Percentiles rank a stretch among this genome's conserved stretches.
Evolutionary conservation across 2,888 invertebrate species (phyloP).

Genomic region (Drosophila mercatorum): DNA sequence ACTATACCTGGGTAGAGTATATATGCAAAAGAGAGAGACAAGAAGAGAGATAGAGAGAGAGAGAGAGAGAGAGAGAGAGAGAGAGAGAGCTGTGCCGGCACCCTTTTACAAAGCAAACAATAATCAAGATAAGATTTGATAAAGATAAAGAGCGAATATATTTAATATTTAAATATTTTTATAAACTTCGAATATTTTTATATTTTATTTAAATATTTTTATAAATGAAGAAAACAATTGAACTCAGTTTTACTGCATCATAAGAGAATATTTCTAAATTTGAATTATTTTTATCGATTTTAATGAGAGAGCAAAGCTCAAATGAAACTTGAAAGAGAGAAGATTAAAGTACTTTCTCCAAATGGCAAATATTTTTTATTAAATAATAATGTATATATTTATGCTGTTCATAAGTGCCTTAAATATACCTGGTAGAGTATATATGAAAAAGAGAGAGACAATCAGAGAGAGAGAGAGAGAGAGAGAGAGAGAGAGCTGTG

Average conservation of each 20-base stretch:
- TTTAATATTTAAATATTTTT: too few species aligned
- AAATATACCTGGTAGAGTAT: constrained; percentile 1
- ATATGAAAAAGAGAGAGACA: background rate
- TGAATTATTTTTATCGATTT: background rate
- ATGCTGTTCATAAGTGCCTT: constrained; percentile 1
- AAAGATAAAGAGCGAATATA: too few species aligned
- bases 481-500: background rate
- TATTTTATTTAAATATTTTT: too few species aligned
- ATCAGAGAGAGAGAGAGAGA: background rate
- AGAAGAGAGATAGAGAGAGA: too few species aligned
- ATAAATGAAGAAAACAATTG: background rate
- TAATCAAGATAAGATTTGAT: constrained; percentile 3
- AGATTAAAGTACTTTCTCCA: background rate
- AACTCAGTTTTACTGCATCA: background rate
- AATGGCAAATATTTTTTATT: background rate
- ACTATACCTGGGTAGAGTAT: constrained; percentile 1
- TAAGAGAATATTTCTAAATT: background rate
- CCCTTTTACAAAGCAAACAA: constrained; percentile 64
- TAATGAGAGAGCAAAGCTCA: background rate
- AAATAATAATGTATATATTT: constrained; percentile 15
- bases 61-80: background rate
- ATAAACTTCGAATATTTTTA: too few species aligned
- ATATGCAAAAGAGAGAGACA: background rate
- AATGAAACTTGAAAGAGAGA: background rate
- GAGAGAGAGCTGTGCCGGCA: constrained; percentile 15